phyloP scores from a whole-genome alignment of 2,888 invertebrate species.

The Strigamia transsilvanica region DNA sequence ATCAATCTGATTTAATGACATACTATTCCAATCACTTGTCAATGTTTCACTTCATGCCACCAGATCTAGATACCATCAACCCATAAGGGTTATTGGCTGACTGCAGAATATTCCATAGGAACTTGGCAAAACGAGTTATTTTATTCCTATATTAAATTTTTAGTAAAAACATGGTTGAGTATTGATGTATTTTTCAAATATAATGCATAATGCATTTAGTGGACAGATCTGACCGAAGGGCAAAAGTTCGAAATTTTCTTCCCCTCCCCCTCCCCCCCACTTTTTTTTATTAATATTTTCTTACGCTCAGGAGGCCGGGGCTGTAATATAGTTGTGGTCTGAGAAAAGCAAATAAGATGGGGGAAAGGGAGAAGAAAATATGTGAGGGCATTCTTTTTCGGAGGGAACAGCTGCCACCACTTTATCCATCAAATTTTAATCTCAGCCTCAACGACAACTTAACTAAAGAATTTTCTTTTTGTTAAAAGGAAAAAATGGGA shows the following conservation, averaged over 20 bases:
- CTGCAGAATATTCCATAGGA: not conserved
- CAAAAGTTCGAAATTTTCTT: conserved; percentile 6
- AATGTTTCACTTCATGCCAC: conserved; percentile 30
- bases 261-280: not conserved
- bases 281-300: conserved; percentile 9
- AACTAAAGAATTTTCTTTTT: not conserved
- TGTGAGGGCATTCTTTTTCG: conserved; percentile 35
- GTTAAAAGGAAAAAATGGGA: not conserved
- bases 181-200: conserved; percentile 24
- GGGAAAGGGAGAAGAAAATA: conserved; percentile 20
- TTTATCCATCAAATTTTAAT: conserved; percentile 43
- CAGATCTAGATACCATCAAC: not conserved
- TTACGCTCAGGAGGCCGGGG: not conserved
- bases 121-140: not conserved
- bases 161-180: not conserved
- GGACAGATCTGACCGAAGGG: conserved; percentile 4
- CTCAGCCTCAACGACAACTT: conserved; percentile 35
- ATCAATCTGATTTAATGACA: conserved; percentile 37
- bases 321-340: conserved; percentile 32
- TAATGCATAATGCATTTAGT: conserved; percentile 37
- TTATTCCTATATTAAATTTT: conserved; percentile 15
- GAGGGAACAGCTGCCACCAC: conserved; percentile 25
- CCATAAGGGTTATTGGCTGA: not conserved
- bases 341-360: conserved; percentile 36
- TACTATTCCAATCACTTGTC: conserved; percentile 26